Percentiles rank a stretch among this genome's conserved stretches.
Evolutionary conservation across 2,888 invertebrate species (phyloP).

Genomic region (Schizaphis graminum): DNA sequence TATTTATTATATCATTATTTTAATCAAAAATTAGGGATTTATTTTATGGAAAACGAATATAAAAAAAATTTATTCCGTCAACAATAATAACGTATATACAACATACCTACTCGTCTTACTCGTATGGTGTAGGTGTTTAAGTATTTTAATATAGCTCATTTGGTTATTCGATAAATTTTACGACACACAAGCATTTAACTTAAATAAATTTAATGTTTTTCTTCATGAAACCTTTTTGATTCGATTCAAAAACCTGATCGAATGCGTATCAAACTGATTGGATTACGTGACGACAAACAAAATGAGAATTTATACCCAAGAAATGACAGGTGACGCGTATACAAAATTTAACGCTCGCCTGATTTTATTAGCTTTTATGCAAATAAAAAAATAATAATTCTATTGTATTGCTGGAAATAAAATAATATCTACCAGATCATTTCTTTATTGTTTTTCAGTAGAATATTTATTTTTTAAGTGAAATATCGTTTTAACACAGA

Average conservation of each 20-base stretch:
- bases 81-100: neutral
- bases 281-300: constrained; percentile 29
- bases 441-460: neutral
- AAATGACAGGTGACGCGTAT: neutral
- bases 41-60: neutral
- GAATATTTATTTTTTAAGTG: neutral
- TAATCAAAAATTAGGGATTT: neutral
- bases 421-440: neutral
- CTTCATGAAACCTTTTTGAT: neutral
- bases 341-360: neutral
- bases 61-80: neutral
- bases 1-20: neutral
- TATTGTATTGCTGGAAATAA: neutral
- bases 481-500: neutral
- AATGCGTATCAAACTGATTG: constrained; percentile 12
- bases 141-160: neutral
- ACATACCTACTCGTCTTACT: no score
- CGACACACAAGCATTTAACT: neutral
- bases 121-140: neutral
- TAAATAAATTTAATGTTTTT: neutral
- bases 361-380: constrained; percentile 23
- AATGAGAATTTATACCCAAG: neutral
- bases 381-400: neutral
- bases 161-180: neutral
- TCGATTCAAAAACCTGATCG: neutral